Evolutionary conservation across 2,113 vertebrate species (phyloP).

Genomic region (Scomber scombrus): DNA sequence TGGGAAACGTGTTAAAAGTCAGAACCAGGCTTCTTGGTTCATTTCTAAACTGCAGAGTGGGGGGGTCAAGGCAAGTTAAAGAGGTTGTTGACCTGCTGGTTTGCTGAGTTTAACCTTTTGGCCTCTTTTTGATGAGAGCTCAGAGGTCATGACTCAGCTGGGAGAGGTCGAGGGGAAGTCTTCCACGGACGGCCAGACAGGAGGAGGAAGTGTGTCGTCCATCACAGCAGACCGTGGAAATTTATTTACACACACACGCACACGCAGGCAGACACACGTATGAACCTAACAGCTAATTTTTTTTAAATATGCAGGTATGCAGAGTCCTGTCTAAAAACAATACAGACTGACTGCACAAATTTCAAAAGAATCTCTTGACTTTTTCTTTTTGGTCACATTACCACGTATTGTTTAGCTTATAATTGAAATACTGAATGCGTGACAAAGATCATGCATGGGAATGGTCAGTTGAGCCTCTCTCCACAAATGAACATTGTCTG

Average conservation of each 20-base stretch:
- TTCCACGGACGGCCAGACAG: conserved; percentile 36
- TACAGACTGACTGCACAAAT: background rate
- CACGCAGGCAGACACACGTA: background rate
- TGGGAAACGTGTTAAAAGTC: background rate
- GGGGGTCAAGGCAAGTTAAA: conserved; percentile 58
- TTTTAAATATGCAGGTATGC: conserved; percentile 22
- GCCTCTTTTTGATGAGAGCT: conserved; percentile 62
- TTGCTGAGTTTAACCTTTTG: conserved; percentile 74
- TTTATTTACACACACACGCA: conserved; percentile 9
- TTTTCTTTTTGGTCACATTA: conserved; percentile 29
- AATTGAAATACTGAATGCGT: background rate
- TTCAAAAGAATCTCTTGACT: conserved; percentile 26
- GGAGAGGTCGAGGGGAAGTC: conserved; percentile 54
- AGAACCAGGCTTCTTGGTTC: conserved; percentile 2
- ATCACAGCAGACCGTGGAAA: conserved; percentile 6
- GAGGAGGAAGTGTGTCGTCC: conserved; percentile 64
- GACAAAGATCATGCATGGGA: conserved; percentile 54
- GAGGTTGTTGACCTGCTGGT: conserved; percentile 73
- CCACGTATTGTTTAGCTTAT: conserved; percentile 35
- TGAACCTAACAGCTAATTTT: background rate
- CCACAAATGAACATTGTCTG: conserved; percentile 50
- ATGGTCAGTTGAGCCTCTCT: conserved; percentile 20
- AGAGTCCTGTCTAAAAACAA: conserved; percentile 35
- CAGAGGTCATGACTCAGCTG: conserved; percentile 59
- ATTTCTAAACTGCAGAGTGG: conserved; percentile 17